A percentile compares a stretch with the other conserved stretches of the same genome.
Conservation (phyloP, 2,113 vertebrate species). For the Eolophus roseicapilla region DNA sequence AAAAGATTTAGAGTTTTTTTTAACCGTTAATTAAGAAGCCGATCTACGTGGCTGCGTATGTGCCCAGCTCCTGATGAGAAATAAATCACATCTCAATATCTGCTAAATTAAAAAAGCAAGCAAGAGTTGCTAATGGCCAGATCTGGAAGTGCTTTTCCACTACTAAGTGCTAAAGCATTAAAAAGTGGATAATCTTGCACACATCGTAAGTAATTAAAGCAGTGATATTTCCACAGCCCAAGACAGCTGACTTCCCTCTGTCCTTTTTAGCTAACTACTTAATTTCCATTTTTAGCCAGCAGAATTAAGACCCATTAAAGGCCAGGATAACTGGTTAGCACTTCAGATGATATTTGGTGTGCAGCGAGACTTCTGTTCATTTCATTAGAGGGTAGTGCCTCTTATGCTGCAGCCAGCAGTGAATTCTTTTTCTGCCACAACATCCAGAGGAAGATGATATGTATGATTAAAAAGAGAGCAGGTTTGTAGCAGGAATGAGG, state of each 20-base stretch:
- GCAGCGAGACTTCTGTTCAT: not conserved
- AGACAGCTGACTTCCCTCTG: not conserved
- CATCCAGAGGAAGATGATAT: not conserved
- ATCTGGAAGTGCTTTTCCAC: not conserved
- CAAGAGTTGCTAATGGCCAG: not conserved
- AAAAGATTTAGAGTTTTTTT: not conserved
- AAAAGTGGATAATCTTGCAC: not conserved
- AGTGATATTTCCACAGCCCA: not conserved
- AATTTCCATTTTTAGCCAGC: slow-evolving; percentile 23
- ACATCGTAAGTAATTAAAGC: not conserved
- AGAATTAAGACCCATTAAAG: not conserved
- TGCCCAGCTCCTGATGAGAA: not conserved
- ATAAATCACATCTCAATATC: not conserved
- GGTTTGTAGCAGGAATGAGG: not conserved
- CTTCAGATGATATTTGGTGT: not conserved
- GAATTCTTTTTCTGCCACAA: not conserved
- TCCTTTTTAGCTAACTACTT: slow-evolving; percentile 27
- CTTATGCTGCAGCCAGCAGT: not conserved
- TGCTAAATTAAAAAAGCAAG: not conserved
- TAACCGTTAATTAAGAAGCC: not conserved
- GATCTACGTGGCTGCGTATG: not conserved
- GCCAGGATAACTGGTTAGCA: not conserved
- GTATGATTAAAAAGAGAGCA: not conserved
- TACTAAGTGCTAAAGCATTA: not conserved
- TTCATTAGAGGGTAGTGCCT: not conserved